Percentiles rank a stretch among this genome's conserved stretches.
These are phyloP conservation scores for Rhadina sibilatrix DNA, from an alignment of 2,113 vertebrate species.

Conservation along the genomic window DNA sequence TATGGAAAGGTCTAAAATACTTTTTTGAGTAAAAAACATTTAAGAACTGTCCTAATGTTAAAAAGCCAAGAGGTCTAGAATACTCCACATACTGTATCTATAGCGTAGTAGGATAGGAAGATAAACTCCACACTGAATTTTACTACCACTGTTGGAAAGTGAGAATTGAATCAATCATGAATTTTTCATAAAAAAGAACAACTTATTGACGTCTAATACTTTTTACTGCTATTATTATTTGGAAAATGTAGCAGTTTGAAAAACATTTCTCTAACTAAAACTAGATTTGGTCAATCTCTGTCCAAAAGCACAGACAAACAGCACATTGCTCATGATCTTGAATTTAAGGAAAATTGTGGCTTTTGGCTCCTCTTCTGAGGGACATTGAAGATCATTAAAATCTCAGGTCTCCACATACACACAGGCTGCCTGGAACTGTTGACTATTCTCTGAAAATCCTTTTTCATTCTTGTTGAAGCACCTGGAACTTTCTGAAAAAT, in stretches of 20 bases:
- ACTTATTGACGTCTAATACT: background rate
- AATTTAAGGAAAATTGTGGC: background rate
- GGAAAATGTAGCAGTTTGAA: rapidly evolving
- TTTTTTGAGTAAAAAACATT: background rate
- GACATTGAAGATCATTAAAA: background rate
- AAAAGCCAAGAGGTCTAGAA: background rate
- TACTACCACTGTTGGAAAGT: rapidly evolving
- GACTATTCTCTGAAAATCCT: background rate
- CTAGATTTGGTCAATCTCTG: background rate
- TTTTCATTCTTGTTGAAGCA: background rate
- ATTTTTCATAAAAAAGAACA: background rate
- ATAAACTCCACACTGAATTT: background rate
- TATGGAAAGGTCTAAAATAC: background rate
- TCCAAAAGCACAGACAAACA: background rate
- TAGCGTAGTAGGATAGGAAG: background rate
- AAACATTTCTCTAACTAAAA: background rate
- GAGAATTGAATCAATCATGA: background rate
- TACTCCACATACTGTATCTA: background rate
- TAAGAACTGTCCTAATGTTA: background rate
- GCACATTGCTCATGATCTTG: background rate
- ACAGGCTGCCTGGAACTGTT: background rate
- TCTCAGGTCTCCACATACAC: background rate
- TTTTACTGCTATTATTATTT: background rate
- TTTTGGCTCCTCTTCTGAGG: background rate
- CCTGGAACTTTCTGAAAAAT: background rate